Evolutionary conservation across 2,888 invertebrate species (phyloP).

Genomic region (Capitulum mitella): DNA sequence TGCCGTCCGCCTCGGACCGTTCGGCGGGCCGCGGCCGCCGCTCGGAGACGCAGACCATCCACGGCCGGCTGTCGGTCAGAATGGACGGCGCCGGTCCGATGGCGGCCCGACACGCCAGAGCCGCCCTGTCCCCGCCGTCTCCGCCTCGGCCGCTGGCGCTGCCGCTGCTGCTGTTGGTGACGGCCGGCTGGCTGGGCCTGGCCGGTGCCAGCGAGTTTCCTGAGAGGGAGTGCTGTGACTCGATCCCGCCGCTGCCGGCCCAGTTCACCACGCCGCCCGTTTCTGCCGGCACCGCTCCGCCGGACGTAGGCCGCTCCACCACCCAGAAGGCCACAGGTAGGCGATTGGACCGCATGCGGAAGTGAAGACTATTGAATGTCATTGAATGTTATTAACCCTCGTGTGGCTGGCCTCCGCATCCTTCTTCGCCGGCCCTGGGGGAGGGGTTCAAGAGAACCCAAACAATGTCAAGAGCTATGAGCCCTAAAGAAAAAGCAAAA

Average conservation of each 20-base stretch:
- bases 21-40: too few species aligned
- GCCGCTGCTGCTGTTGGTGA: background rate
- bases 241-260: conserved; percentile 47
- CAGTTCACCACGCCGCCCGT: conserved; percentile 59
- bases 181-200: background rate
- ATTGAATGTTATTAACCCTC: too few species aligned
- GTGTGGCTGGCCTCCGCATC: too few species aligned
- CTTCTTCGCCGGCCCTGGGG: too few species aligned
- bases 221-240: conserved; percentile 84
- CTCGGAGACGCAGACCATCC: too few species aligned
- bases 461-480: too few species aligned
- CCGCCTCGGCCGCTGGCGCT: background rate
- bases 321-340: background rate
- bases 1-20: too few species aligned
- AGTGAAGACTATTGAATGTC: too few species aligned
- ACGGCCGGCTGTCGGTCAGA: too few species aligned
- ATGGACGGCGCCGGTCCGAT: background rate
- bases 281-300: background rate
- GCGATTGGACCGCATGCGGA: too few species aligned
- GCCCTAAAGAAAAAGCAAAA: too few species aligned
- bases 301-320: background rate
- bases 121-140: background rate
- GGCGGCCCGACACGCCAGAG: background rate
- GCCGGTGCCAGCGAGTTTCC: conserved; percentile 65
- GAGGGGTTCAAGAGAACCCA: too few species aligned